Conservation (phyloP, 2,113 vertebrate genomes). For the Salminus brasiliensis region DNA sequence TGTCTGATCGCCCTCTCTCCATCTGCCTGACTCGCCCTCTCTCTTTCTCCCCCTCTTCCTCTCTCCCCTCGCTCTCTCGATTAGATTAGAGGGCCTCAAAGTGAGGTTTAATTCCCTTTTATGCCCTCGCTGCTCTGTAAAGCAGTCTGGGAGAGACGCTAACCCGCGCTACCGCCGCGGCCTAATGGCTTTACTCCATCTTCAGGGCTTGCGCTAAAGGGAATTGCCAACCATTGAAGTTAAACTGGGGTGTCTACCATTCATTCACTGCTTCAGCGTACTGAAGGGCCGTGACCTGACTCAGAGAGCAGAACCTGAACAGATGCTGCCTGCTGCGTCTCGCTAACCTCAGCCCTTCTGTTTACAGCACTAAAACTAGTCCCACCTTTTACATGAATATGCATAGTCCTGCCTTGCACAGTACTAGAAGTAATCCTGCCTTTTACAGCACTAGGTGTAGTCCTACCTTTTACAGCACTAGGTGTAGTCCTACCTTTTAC, state of each 20-base stretch:
- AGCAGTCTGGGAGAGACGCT: conserved; percentile 6
- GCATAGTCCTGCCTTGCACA: too few relatives aligned
- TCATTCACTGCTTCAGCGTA: not conserved
- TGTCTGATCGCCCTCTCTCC: not conserved
- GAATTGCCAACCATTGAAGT: not conserved
- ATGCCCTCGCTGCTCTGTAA: conserved; percentile 16
- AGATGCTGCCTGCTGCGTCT: too few relatives aligned
- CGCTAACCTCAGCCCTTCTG: too few relatives aligned
- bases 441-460: too few relatives aligned
- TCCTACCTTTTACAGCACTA: too few relatives aligned
- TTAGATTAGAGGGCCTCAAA: conserved; percentile 49
- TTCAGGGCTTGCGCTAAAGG: conserved; percentile 6
- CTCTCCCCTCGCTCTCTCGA: conserved; percentile 2
- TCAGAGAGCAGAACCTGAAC: too few relatives aligned
- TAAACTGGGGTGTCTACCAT: not conserved
- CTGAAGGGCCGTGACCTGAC: too few relatives aligned
- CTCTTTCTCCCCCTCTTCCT: not conserved
- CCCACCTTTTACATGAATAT: too few relatives aligned
- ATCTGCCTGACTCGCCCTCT: conserved; percentile 16
- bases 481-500: too few relatives aligned
- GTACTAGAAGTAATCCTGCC: too few relatives aligned
- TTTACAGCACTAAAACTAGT: too few relatives aligned
- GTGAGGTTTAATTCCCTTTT: conserved; percentile 45
- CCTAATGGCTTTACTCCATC: conserved; percentile 30
- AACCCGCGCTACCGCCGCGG: not conserved